Evolutionary conservation across 2,797 vertebrate species (phyloP).

Genomic region (Myiothlypis coronata): DNA sequence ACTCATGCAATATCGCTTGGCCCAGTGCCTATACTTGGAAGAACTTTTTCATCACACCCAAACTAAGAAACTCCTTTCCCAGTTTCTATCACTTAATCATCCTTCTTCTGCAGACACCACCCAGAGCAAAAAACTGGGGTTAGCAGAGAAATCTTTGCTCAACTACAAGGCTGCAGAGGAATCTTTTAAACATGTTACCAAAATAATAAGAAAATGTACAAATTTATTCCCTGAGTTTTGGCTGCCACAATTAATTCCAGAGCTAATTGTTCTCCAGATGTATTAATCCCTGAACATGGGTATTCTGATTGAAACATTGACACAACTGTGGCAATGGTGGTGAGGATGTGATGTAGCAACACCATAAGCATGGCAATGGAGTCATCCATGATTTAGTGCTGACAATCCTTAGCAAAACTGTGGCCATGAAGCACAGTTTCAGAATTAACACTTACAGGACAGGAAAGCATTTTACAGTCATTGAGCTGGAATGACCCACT

Average conservation of each 20-base stretch:
- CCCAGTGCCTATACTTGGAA: constrained; percentile 40
- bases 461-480: neutral
- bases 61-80: constrained; percentile 29
- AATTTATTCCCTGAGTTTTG: neutral
- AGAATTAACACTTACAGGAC: neutral
- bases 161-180: neutral
- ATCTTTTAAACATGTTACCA: neutral
- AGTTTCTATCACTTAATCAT: constrained; percentile 51
- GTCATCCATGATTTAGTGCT: neutral
- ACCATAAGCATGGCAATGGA: neutral
- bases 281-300: neutral
- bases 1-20: constrained; percentile 36
- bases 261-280: neutral
- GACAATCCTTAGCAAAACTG: neutral
- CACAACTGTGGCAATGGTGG: neutral
- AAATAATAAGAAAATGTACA: neutral
- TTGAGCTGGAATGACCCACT: neutral
- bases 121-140: constrained; percentile 9
- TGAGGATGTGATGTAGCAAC: neutral
- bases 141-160: neutral
- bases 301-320: neutral
- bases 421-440: neutral
- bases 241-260: neutral
- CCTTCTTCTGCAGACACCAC: constrained; percentile 4
- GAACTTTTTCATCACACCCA: constrained; percentile 49